Evolutionary conservation across 1,140 invertebrate genomes (phyloP).

Genomic region (Rhopalosiphum maidis): DNA sequence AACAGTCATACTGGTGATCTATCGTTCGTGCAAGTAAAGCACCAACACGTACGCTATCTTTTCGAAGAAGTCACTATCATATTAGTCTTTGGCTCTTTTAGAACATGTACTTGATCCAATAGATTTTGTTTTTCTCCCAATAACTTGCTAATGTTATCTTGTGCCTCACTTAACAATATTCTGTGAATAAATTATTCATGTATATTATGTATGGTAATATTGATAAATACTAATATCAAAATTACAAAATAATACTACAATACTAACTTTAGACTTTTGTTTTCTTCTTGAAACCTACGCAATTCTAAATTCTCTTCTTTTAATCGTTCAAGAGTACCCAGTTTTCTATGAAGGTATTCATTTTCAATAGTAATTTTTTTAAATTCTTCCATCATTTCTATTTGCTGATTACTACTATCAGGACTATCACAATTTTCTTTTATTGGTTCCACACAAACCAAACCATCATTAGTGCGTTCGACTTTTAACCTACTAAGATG

Average conservation of each 20-base stretch:
- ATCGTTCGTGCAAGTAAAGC: conserved; percentile 64
- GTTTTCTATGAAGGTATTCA: conserved; percentile 69
- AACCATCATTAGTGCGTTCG: conserved; percentile 71
- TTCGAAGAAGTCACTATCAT: conserved; percentile 66
- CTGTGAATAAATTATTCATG: conserved; percentile 58
- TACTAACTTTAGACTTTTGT: conserved; percentile 65
- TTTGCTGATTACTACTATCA: conserved; percentile 18
- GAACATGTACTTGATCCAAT: conserved; percentile 65
- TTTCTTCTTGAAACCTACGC: conserved; percentile 71
- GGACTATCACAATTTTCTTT: conserved; percentile 22
- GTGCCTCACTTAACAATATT: conserved; percentile 70
- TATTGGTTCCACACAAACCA: conserved; percentile 74
- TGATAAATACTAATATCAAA: not conserved
- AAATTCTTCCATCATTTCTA: conserved; percentile 33
- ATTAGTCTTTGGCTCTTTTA: conserved; percentile 65
- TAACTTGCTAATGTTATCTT: conserved; percentile 74
- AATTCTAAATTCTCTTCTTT: conserved; percentile 70
- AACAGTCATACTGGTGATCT: conserved; percentile 56
- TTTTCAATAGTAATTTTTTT: conserved; percentile 66
- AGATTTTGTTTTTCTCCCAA: conserved; percentile 77
- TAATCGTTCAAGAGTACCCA: conserved; percentile 69
- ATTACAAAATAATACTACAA: not conserved
- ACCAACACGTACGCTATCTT: conserved; percentile 73
- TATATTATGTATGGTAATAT: not conserved
- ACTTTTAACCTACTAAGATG: conserved; percentile 70